A percentile compares a stretch with the other conserved stretches of the same genome.
Evolutionary conservation across 2,888 invertebrate species (phyloP).

Genomic region (Ashinkailepas kermadecensis): DNA sequence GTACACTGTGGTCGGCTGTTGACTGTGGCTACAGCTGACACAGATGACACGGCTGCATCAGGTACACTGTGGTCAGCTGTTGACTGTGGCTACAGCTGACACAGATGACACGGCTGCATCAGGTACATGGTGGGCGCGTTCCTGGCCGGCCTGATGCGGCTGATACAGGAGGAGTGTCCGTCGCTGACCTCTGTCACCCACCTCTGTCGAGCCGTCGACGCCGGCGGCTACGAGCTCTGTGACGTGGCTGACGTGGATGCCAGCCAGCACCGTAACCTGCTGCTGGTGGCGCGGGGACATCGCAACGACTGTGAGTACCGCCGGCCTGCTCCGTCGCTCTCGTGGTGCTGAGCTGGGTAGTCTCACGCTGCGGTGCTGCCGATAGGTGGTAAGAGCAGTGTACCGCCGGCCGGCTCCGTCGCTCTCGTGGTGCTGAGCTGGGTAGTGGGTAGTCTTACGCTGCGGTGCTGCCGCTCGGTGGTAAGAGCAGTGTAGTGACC

Average conservation of each 20-base stretch:
- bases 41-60: background rate
- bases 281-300: background rate
- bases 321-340: no score
- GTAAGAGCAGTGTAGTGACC: no score
- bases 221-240: background rate
- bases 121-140: conserved; percentile 10
- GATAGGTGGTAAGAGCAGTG: no score
- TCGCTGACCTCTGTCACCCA: background rate
- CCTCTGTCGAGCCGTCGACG: background rate
- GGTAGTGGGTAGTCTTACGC: no score
- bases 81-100: no score
- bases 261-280: background rate
- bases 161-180: conserved; percentile 8
- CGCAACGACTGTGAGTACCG: background rate
- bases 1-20: no score
- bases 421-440: no score
- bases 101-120: background rate
- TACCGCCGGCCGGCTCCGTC: no score
- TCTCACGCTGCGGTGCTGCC: no score
- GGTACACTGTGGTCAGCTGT: background rate
- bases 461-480: no score
- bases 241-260: background rate
- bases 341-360: no score
- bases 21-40: no score
- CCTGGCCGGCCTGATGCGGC: conserved; percentile 9